These are phyloP conservation scores for Nephrotoma flavescens DNA, from an alignment of 2,888 invertebrate genomes.

Conservation along the genomic window DNA sequence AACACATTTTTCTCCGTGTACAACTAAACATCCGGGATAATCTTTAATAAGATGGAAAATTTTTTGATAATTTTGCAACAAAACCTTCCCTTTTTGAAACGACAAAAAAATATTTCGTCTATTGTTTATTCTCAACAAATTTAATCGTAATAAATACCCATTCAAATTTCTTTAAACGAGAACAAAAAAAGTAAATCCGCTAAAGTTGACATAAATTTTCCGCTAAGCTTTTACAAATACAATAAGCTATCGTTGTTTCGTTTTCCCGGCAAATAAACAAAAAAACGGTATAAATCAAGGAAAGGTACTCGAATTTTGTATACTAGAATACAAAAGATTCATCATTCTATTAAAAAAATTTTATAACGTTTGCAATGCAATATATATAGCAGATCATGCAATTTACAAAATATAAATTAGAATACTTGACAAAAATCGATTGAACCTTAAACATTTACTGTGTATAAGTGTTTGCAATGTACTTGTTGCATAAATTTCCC, in stretches of 20 bases:
- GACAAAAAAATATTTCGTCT: neutral
- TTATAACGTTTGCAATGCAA: too few species aligned
- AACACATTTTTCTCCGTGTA: too few species aligned
- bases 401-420: neutral
- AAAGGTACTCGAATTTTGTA: neutral
- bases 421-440: neutral
- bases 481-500: neutral
- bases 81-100: neutral
- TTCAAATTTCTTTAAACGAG: neutral
- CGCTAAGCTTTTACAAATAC: neutral
- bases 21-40: neutral
- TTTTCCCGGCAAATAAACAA: neutral
- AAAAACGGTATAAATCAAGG: neutral
- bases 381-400: too few species aligned
- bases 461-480: neutral
- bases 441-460: neutral
- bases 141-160: neutral
- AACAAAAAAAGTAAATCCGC: neutral
- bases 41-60: neutral
- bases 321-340: too few species aligned
- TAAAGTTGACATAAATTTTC: neutral
- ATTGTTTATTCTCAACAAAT: neutral
- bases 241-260: neutral
- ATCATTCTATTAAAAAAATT: too few species aligned
- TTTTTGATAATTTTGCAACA: neutral